Evolutionary conservation across 2,797 vertebrate genomes (phyloP).

Genomic region (Tragopan temminckii): DNA sequence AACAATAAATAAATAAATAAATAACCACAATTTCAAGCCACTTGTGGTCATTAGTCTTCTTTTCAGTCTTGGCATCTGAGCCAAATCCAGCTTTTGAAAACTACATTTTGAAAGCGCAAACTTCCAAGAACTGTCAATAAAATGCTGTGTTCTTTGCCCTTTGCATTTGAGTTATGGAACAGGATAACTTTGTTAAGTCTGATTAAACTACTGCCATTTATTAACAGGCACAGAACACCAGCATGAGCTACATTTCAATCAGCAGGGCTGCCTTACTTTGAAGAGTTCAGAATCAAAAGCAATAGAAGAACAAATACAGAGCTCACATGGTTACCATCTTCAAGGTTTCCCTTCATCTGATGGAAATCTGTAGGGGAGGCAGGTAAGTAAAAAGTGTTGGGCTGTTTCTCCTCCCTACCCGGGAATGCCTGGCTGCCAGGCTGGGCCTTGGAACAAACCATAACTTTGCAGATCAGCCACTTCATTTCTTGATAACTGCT

Average conservation of each 20-base stretch:
- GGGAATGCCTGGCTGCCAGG: not conserved
- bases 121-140: not conserved
- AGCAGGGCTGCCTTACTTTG: not conserved
- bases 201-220: not conserved
- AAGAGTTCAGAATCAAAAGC: not conserved
- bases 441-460: not conserved
- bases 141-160: not conserved
- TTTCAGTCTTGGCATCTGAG: not conserved
- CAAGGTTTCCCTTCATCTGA: not conserved
- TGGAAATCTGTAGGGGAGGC: not conserved
- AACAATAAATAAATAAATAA: not conserved
- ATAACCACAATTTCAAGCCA: not conserved
- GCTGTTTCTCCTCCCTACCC: not conserved
- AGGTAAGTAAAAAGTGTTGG: not conserved
- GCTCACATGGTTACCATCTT: not conserved
- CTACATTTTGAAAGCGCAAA: not conserved
- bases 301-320: not conserved
- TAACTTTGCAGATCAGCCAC: not conserved
- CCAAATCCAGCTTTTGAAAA: not conserved
- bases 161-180: rapidly evolving
- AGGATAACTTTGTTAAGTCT: not conserved
- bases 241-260: not conserved
- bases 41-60: not conserved
- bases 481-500: not conserved
- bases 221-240: not conserved